A percentile compares a stretch with the other conserved stretches of the same genome.
These are phyloP conservation scores for Oncorhynchus tshawytscha DNA, from an alignment of 2,113 vertebrate species.

Conservation along the genomic window DNA sequence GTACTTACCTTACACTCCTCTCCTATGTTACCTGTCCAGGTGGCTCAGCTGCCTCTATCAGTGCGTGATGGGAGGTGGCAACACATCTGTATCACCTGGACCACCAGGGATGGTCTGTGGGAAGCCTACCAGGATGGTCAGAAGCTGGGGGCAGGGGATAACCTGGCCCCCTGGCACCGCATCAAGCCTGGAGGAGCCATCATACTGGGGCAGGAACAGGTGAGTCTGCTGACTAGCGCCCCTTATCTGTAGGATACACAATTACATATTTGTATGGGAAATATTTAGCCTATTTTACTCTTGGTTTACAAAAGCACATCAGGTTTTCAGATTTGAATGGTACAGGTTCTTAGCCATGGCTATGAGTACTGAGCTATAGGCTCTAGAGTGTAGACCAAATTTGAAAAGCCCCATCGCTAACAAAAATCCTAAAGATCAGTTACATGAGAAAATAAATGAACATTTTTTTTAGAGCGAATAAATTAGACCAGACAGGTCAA, in stretches of 20 bases:
- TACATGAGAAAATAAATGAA: too few relatives aligned
- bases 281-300: too few relatives aligned
- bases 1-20: not conserved
- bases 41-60: slow-evolving; percentile 2
- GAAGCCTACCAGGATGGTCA: slow-evolving; percentile 5
- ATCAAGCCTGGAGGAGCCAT: slow-evolving; percentile 9
- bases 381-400: not conserved
- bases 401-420: not conserved
- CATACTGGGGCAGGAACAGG: slow-evolving; percentile 9
- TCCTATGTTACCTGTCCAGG: slow-evolving; percentile 5
- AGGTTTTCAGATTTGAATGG: not conserved
- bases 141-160: slow-evolving; percentile 6
- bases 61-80: slow-evolving; percentile 5
- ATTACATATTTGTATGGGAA: too few relatives aligned
- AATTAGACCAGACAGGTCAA: not conserved
- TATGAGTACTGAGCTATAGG: not conserved
- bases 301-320: not conserved
- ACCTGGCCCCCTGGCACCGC: slow-evolving; percentile 9
- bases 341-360: not conserved
- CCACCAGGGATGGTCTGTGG: slow-evolving; percentile 3
- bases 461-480: too few relatives aligned
- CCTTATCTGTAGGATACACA: not conserved
- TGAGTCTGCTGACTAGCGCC: not conserved
- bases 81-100: slow-evolving; percentile 15
- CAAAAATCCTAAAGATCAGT: not conserved